phyloP scores from a whole-genome alignment of 1,140 invertebrate species.

The Magallana ariakensis region DNA sequence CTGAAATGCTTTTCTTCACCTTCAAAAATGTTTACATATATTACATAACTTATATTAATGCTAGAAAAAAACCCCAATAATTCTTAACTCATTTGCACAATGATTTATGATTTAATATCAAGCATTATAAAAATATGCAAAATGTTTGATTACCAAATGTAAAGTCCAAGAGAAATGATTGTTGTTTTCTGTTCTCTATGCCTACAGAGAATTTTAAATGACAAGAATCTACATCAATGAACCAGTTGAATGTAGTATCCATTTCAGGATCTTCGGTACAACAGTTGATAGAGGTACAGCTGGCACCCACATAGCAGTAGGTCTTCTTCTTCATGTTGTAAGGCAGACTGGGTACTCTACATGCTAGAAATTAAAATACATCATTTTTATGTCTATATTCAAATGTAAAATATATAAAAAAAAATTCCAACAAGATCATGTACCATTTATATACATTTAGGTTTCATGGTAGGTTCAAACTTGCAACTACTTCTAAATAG shows the following conservation, averaged over 20 bases:
- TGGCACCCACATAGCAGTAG: slow-evolving; percentile 36
- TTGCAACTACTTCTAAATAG: background rate
- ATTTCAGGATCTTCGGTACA: slow-evolving; percentile 48
- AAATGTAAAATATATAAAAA: too few species aligned
- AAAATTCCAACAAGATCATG: background rate
- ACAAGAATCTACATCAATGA: slow-evolving; percentile 49
- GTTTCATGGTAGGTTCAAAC: background rate
- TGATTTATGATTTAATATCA: background rate
- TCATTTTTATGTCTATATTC: too few species aligned
- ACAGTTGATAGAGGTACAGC: slow-evolving; percentile 49
- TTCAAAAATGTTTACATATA: background rate
- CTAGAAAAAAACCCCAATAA: too few species aligned
- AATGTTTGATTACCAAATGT: background rate
- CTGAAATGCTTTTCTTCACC: slow-evolving; percentile 1
- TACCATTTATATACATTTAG: background rate
- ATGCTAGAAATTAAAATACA: background rate
- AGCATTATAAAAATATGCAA: background rate
- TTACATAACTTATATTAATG: too few species aligned
- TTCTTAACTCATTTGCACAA: background rate
- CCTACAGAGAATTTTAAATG: slow-evolving; percentile 38
- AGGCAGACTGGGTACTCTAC: background rate
- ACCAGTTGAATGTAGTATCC: slow-evolving; percentile 24
- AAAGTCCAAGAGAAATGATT: slow-evolving; percentile 46
- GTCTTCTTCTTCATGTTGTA: slow-evolving; percentile 41
- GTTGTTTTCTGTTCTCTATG: slow-evolving; percentile 49